Base-by-base conservation (phyloP, 2,797 vertebrate species). In the Chelidonichthys spinosus region DNA sequence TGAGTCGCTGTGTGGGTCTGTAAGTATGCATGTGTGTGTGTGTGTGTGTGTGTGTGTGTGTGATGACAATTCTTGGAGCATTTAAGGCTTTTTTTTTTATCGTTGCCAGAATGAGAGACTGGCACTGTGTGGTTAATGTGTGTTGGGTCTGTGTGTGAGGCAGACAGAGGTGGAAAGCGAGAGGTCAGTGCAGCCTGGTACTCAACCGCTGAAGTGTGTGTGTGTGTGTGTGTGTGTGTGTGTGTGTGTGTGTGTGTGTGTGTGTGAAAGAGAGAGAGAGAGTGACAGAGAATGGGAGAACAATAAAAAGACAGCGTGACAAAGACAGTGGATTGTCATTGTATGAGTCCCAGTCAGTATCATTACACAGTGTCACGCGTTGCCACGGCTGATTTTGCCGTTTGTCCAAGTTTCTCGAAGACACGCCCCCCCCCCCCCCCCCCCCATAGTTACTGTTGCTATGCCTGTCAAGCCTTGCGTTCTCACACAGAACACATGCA, bases 171-270 rank as follows among this genome's bases (percentile, higher is more conserved):
- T 82, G 37, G 69, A 85, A 69, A 75, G 87, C 55, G 56, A 83
- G 88, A 87, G 78, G 84, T 82, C 74, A 85, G 83, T 76, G 17
- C 85, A 77, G 89, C 84, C 85, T 90, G 91, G 89, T 76, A 92
- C 91, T 78, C 81, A 47, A 58, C 79, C 59, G 65, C 73, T 86
- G 73, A 81, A 84, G 64, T 44, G 49, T 54, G 65, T 73, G 61
- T 49, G 52, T 61, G 56, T 50, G 44, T n/a, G 47, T n/a, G 50
- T 54, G 66, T 15, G 49, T 33, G 61, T 25, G 62, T 5, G 54
- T 33, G 7, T 10, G 53, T 18, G 54, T 53, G 52, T 52, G 47
- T 49, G 46, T 53, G 25, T 62, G 60, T 54, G 44, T 7, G 55
- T 39, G 47, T 18, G 5, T 40, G 60, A 69, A 56, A 65, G 15